Base-by-base conservation (phyloP, 2,888 invertebrate species). In the Heliconius hortense region DNA sequence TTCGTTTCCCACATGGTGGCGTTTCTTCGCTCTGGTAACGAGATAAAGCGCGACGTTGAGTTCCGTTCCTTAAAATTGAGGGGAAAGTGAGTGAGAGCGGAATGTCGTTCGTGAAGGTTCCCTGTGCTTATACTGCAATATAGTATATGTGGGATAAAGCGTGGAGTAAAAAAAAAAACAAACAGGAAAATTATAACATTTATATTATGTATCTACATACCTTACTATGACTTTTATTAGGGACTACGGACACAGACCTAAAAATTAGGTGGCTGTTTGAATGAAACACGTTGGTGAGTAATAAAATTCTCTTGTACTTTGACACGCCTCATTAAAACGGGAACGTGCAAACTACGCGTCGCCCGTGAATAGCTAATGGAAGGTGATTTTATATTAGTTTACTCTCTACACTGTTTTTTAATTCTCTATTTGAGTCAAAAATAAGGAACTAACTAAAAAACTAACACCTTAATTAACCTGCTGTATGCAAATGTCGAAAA, bases 301-400 rank as follows among this genome's bases (percentile, higher is more conserved):
- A 74, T 74, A 68, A 43, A 31, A 74, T 68, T 62, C 62, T 39
- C 68, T 74, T 74, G 74, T 74, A 48, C 39, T 68, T 68, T 53
- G 24, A 74, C 60, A 60, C 43, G 60, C 48, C 63, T 63, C 74
- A 48, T 69, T 69, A 68, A 74, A 69, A 74, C 24, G 18, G 69
- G 53, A 53, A 53, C 31, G 69, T 69, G 69, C 69, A 69, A 53
- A 69, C 53, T 69, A 69, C 69, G 69, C 53, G 56, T 56, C 31
- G 69, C 53, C 53, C 31, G 69, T 56, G 69, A 56, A 56, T 56
- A 56, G 53, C 53, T 56, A 69, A 69, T 69, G 69, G 31, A 56
- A 68, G 26, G 53, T 56, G 31, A 56, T 69, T 56, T 56, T 15
- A 56, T 69, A 31, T 56, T 68, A 4, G 13, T 68, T 53, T 13